These are phyloP conservation scores for Gavia stellata DNA, from an alignment of 2,113 vertebrate genomes.

Conservation along the genomic window DNA sequence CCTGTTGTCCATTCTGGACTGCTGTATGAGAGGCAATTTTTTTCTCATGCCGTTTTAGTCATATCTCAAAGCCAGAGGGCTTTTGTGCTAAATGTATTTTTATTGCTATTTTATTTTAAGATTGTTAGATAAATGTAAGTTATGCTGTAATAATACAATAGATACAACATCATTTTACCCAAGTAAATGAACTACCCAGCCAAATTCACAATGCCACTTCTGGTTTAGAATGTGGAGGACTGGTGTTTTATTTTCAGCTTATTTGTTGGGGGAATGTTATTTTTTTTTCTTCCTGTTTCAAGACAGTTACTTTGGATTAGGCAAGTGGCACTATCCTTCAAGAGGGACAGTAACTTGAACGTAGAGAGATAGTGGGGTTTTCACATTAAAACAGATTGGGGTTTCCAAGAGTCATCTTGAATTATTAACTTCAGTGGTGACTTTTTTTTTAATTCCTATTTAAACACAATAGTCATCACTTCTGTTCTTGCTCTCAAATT, in stretches of 20 bases:
- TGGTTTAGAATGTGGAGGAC: not conserved
- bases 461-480: not conserved
- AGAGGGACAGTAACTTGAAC: too few relatives aligned
- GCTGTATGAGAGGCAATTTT: not conserved
- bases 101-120: not conserved
- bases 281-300: not conserved
- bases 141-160: not conserved
- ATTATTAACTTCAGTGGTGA: not conserved
- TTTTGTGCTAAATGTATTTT: not conserved
- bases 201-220: not conserved
- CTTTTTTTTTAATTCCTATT: not conserved
- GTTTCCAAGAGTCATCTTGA: not conserved
- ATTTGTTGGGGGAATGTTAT: not conserved
- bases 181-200: not conserved
- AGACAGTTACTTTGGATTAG: not conserved
- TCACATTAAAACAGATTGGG: not conserved
- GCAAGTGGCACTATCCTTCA: not conserved
- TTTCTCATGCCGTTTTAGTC: not conserved
- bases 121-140: not conserved
- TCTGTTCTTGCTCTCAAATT: not conserved
- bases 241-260: not conserved
- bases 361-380: not conserved
- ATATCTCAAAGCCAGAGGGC: not conserved
- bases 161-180: not conserved
- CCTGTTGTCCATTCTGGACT: not conserved